phyloP scores from a whole-genome alignment of 2,797 vertebrate species.

The Stomatorhinus walkeri region DNA sequence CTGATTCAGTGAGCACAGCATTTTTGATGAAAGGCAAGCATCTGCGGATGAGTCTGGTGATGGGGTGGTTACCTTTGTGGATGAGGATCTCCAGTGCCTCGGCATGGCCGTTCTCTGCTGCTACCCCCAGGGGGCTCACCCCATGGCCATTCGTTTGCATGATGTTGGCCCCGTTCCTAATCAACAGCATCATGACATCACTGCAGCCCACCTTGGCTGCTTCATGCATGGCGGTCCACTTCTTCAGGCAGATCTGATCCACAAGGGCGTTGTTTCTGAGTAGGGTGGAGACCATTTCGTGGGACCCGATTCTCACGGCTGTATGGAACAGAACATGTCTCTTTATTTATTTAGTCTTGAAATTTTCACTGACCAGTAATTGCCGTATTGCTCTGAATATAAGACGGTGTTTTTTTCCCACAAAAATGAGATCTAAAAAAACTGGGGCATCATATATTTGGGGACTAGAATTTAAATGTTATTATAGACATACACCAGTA shows the following conservation, averaged over 20 bases:
- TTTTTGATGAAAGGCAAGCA: neutral
- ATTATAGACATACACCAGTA: neutral
- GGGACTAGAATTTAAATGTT: neutral
- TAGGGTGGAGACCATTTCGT: slow-evolving; percentile 61
- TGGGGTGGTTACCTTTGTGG: slow-evolving; percentile 61
- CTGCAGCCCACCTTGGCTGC: slow-evolving; percentile 67
- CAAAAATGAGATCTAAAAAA: neutral
- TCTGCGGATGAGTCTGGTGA: neutral
- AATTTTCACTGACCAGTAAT: neutral
- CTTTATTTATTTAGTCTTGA: neutral
- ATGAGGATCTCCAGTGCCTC: slow-evolving; percentile 74
- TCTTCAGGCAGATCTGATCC: slow-evolving; percentile 67
- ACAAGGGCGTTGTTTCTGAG: slow-evolving; percentile 64
- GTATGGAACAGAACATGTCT: slow-evolving; percentile 25
- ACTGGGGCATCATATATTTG: neutral
- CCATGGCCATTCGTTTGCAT: slow-evolving; percentile 66
- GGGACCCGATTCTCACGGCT: slow-evolving; percentile 64
- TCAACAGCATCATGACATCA: slow-evolving; percentile 67
- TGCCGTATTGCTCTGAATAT: neutral
- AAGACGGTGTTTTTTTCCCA: neutral
- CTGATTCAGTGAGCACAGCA: neutral
- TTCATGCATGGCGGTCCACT: slow-evolving; percentile 78
- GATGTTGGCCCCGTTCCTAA: slow-evolving; percentile 64
- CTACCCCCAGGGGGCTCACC: slow-evolving; percentile 69
- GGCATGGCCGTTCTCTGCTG: slow-evolving; percentile 67